These are phyloP conservation scores for Acrocera orbiculus DNA, from an alignment of 2,888 invertebrate species.

Conservation along the genomic window DNA sequence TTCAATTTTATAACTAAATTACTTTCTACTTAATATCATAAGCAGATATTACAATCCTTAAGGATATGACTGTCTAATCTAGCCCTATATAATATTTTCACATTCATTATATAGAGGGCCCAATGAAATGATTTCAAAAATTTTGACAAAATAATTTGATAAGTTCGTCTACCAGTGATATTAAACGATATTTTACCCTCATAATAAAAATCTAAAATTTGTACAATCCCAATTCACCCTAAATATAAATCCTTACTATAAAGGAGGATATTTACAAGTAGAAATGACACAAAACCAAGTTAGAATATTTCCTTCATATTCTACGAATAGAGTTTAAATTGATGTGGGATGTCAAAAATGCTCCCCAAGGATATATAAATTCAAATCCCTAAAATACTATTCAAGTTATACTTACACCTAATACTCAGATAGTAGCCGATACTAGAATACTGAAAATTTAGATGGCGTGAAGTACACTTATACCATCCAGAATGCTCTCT, in stretches of 20 bases:
- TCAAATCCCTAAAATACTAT: not conserved
- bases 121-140: too few relatives aligned
- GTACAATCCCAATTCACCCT: not conserved
- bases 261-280: not conserved
- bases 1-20: too few relatives aligned
- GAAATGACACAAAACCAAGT: not conserved
- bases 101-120: too few relatives aligned
- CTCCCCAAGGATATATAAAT: not conserved
- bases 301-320: not conserved
- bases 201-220: too few relatives aligned
- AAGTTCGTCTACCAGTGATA: too few relatives aligned
- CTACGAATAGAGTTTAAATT: not conserved
- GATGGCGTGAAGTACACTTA: constrained; percentile 72
- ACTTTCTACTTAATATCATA: too few relatives aligned
- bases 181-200: too few relatives aligned
- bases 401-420: constrained; percentile 48
- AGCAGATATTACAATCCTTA: too few relatives aligned
- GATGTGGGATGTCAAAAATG: not conserved
- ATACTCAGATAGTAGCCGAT: constrained; percentile 84
- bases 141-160: too few relatives aligned
- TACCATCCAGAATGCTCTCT: constrained; percentile 83
- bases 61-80: too few relatives aligned
- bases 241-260: not conserved
- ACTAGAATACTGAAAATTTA: constrained; percentile 68
- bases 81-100: too few relatives aligned